Conservation (phyloP, 1,140 invertebrate genomes). For the Drosophila sucinea region DNA sequence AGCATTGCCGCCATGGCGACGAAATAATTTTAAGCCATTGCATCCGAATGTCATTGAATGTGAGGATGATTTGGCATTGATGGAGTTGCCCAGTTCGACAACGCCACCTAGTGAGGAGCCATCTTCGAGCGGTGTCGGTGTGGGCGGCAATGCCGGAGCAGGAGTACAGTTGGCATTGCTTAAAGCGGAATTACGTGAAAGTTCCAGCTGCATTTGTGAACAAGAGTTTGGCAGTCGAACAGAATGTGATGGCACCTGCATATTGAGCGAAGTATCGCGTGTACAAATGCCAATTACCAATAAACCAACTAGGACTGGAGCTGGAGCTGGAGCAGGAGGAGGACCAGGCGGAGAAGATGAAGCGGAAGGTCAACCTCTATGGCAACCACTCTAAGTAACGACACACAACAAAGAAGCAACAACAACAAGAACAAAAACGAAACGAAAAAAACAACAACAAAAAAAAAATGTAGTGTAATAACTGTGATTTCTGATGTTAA, state of each 20-base stretch:
- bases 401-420: constrained; percentile 6
- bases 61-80: constrained; percentile 69
- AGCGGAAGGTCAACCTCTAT: constrained; percentile 27
- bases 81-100: constrained; percentile 60
- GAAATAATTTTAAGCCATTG: constrained; percentile 75
- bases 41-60: constrained; percentile 75
- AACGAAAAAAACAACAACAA: constrained; percentile 6
- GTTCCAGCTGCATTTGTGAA: constrained; percentile 70
- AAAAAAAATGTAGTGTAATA: constrained; percentile 13
- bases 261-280: constrained; percentile 70
- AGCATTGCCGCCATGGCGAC: constrained; percentile 66
- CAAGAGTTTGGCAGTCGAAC: constrained; percentile 73
- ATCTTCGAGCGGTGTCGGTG: constrained; percentile 15
- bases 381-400: constrained; percentile 57
- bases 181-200: constrained; percentile 41
- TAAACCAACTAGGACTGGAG: not conserved
- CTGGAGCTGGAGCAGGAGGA: not conserved
- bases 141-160: constrained; percentile 12
- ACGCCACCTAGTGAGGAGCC: constrained; percentile 64
- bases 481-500: constrained; percentile 72
- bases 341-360: not conserved
- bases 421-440: not conserved
- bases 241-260: constrained; percentile 72
- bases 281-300: constrained; percentile 53
- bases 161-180: constrained; percentile 58